Evolutionary conservation across 2,113 vertebrate genomes (phyloP).

Genomic region (Sciurus niger): DNA sequence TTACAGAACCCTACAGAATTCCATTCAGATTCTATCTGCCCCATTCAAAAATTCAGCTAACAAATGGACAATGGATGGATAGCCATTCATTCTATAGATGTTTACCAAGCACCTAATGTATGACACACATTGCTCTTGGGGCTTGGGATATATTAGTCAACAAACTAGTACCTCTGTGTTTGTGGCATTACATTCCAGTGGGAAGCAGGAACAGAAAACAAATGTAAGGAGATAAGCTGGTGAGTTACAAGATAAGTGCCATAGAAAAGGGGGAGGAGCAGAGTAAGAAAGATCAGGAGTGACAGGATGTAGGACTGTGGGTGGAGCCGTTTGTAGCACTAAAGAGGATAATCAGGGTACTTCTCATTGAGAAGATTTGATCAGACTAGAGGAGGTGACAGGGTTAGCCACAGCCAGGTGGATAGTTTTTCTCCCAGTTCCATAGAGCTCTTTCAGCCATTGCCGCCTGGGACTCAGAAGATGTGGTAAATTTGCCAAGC

Average conservation of each 20-base stretch:
- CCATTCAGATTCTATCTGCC: not conserved
- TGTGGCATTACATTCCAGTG: not conserved
- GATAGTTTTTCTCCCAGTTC: not conserved
- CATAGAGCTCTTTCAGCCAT: not conserved
- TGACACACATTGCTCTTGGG: not conserved
- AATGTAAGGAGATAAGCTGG: not conserved
- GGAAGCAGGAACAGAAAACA: not conserved
- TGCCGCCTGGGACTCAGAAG: not conserved
- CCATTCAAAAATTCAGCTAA: conserved; percentile 11
- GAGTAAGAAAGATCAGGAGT: not conserved
- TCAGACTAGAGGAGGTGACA: not conserved
- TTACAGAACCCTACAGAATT: not conserved
- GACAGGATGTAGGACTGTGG: rapidly evolving
- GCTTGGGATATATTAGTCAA: not conserved
- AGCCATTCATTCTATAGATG: not conserved
- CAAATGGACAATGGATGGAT: not conserved
- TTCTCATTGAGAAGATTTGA: not conserved
- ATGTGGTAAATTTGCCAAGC: not conserved
- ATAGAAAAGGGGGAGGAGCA: not conserved
- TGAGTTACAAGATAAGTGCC: not conserved
- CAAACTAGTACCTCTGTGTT: not conserved
- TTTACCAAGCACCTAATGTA: not conserved
- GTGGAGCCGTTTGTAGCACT: no score
- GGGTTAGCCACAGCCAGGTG: no score
- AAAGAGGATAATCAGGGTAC: not conserved